phyloP scores from a whole-genome alignment of 2,888 invertebrate genomes.

The Liodrosophila aerea region DNA sequence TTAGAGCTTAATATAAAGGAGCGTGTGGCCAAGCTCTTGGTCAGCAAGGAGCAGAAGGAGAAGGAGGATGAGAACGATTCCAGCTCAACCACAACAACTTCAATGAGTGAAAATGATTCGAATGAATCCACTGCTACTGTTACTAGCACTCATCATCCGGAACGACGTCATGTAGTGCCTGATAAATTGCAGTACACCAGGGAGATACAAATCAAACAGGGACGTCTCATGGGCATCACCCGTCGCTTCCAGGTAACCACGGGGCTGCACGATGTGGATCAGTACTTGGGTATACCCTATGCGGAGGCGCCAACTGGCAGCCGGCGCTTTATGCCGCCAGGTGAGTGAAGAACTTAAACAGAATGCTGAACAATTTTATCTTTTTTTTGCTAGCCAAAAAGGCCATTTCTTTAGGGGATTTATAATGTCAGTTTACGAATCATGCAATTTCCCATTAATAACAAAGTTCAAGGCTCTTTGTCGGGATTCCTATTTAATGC shows the following conservation, averaged over 20 bases:
- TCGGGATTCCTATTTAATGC: too few species aligned
- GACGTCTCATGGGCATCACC: constrained; percentile 87
- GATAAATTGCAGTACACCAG: constrained; percentile 84
- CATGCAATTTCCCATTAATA: too few species aligned
- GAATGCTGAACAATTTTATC: constrained; percentile 2
- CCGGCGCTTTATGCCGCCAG: constrained; percentile 93
- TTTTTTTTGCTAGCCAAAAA: background rate
- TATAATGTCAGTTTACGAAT: too few species aligned
- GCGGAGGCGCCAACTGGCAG: constrained; percentile 90
- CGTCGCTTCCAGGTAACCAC: constrained; percentile 85
- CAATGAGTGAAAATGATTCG: constrained; percentile 17
- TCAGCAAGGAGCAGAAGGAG: constrained; percentile 31
- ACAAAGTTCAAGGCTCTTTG: too few species aligned
- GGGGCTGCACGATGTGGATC: constrained; percentile 87
- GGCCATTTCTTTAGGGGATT: too few species aligned
- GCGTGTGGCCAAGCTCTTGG: constrained; percentile 58
- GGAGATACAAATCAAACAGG: constrained; percentile 87
- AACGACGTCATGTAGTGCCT: constrained; percentile 76
- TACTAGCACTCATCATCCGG: constrained; percentile 61
- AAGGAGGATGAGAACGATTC: constrained; percentile 10
- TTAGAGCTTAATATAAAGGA: constrained; percentile 65
- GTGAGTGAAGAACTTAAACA: constrained; percentile 79
- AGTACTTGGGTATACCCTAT: constrained; percentile 91
- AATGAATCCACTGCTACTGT: background rate
- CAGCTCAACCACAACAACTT: constrained; percentile 10